Evolutionary conservation across 2,888 invertebrate species (phyloP).

Genomic region (Tachystola acroxantha): DNA sequence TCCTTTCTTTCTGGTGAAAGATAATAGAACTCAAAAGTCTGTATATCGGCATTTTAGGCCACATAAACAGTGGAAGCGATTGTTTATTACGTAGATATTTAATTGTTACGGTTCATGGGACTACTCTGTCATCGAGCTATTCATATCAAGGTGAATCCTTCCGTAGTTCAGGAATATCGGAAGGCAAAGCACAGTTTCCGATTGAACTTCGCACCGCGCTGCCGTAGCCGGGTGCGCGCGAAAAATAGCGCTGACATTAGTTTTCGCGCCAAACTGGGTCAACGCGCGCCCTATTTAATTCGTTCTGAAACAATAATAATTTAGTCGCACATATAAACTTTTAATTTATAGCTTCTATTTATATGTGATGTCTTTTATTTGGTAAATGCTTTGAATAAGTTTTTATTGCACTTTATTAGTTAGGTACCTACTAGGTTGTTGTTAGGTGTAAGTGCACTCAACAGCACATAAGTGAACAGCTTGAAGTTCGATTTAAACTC

Average conservation of each 20-base stretch:
- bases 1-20: too few relatives aligned
- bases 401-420: too few relatives aligned
- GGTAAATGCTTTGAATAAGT: slow-evolving; percentile 34
- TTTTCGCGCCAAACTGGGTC: slow-evolving; percentile 58
- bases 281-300: slow-evolving; percentile 34
- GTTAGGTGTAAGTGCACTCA: too few relatives aligned
- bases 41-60: too few relatives aligned
- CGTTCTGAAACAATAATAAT: slow-evolving; percentile 21
- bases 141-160: slow-evolving; percentile 34
- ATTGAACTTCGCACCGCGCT: slow-evolving; percentile 21
- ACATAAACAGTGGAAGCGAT: too few relatives aligned
- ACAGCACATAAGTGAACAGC: too few relatives aligned
- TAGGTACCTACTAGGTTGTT: too few relatives aligned
- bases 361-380: slow-evolving; percentile 41
- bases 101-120: too few relatives aligned
- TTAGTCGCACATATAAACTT: slow-evolving; percentile 16
- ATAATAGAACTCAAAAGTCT: too few relatives aligned
- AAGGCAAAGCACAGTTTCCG: slow-evolving; percentile 28
- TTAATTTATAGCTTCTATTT: slow-evolving; percentile 19
- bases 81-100: too few relatives aligned
- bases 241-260: slow-evolving; percentile 60
- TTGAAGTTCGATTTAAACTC: too few relatives aligned
- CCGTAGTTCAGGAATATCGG: slow-evolving; percentile 4
- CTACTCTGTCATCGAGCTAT: too few relatives aligned
- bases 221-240: slow-evolving; percentile 33